Conservation (phyloP, 2,113 vertebrate genomes). For the Sturnus vulgaris region DNA sequence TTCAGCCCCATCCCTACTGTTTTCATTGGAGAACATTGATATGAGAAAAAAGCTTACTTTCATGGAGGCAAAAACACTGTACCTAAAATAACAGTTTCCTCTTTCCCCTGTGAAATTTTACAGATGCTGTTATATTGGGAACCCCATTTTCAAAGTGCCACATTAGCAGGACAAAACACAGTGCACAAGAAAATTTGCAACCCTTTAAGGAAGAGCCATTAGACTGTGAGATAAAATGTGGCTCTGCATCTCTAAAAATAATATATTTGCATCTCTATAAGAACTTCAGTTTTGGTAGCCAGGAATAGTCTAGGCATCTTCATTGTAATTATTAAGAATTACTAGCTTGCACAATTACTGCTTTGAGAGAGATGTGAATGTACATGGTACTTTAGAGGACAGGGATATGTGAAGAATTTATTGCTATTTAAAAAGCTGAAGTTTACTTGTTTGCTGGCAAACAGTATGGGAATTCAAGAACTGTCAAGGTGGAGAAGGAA, state of each 20-base stretch:
- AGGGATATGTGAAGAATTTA: background rate
- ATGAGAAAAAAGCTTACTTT: background rate
- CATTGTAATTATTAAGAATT: conserved; percentile 36
- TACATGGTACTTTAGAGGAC: background rate
- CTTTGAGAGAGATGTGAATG: conserved; percentile 24
- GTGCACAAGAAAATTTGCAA: background rate
- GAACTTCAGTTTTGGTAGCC: background rate
- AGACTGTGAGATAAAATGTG: background rate
- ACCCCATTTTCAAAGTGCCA: background rate
- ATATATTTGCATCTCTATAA: conserved; percentile 36
- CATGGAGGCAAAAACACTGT: background rate
- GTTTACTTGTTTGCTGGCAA: background rate
- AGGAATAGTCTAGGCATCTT: conserved; percentile 7
- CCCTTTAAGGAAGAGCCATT: background rate
- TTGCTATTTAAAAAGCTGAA: conserved; percentile 1
- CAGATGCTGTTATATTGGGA: background rate
- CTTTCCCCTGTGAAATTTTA: background rate
- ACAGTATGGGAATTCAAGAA: background rate
- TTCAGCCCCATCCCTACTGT: background rate
- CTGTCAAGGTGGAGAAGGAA: background rate
- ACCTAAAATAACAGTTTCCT: background rate
- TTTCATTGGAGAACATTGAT: background rate
- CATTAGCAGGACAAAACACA: background rate
- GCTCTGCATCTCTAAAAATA: conserved; percentile 34
- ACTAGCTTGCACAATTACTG: conserved; percentile 27